These are phyloP conservation scores for Spodoptera exigua DNA, from an alignment of 2,888 invertebrate genomes.

Conservation along the genomic window DNA sequence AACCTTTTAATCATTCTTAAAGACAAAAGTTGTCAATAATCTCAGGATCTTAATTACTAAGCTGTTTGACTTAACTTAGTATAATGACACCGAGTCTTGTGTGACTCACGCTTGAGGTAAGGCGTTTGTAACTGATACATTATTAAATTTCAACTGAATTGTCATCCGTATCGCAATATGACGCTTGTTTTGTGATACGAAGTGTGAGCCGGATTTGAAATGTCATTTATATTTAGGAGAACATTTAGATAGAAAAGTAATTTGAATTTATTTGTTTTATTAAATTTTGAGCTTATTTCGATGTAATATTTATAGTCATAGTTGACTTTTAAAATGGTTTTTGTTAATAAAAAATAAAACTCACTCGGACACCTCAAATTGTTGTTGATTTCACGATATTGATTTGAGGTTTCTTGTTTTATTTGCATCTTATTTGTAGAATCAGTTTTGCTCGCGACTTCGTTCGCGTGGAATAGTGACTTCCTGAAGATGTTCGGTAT, in stretches of 20 bases:
- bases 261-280: background rate
- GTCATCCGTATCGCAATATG: constrained; percentile 65
- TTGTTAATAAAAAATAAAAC: no score
- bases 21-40: no score
- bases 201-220: constrained; percentile 53
- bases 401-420: constrained; percentile 1
- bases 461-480: no score
- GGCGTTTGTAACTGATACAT: constrained; percentile 59
- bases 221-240: background rate
- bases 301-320: no score
- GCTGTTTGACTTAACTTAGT: background rate
- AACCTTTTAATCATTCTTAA: no score
- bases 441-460: no score
- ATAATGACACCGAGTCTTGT: constrained; percentile 7
- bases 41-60: background rate
- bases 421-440: background rate
- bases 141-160: constrained; percentile 61
- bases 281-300: no score
- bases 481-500: no score
- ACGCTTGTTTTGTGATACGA: constrained; percentile 62
- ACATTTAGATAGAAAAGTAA: background rate
- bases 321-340: no score
- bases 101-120: constrained; percentile 17
- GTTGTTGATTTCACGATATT: no score
- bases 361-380: no score